Evolutionary conservation across 1,140 invertebrate species (phyloP).

Genomic region (Drosophila auraria): DNA sequence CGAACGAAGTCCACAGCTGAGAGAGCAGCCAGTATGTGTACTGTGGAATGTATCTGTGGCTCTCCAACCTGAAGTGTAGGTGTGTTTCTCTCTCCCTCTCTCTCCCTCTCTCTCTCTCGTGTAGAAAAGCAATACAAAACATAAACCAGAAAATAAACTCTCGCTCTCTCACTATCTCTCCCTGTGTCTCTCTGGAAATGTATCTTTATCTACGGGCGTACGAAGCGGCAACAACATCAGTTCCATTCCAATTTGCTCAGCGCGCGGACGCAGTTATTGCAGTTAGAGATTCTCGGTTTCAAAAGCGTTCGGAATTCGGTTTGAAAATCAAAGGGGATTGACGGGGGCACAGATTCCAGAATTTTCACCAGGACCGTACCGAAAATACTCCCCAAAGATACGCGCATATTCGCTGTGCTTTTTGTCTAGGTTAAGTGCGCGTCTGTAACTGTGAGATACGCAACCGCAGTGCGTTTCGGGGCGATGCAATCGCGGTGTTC

Average conservation of each 20-base stretch:
- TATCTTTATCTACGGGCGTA: conserved; percentile 55
- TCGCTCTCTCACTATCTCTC: conserved; percentile 4
- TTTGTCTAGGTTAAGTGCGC: conserved; percentile 23
- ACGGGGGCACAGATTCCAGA: conserved; percentile 2
- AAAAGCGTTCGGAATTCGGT: conserved; percentile 5
- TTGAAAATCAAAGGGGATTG: conserved; percentile 9
- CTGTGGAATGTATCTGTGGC: conserved; percentile 31
- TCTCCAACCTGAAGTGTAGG: conserved; percentile 8
- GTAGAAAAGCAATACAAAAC: conserved; percentile 52
- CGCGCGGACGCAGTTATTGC: conserved; percentile 63
- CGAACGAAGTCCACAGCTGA: conserved; percentile 18
- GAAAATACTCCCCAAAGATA: conserved; percentile 12
- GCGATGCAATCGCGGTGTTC: conserved; percentile 42
- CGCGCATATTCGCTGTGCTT: conserved; percentile 3
- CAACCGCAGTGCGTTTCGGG: conserved; percentile 26
- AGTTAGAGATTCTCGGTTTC: not conserved
- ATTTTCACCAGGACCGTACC: conserved; percentile 12
- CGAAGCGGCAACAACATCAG: conserved; percentile 69
- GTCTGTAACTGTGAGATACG: conserved; percentile 44
- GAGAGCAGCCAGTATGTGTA: conserved; percentile 2
- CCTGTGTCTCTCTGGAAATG: conserved; percentile 32
- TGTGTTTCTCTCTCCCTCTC: conserved; percentile 8
- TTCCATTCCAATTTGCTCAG: conserved; percentile 66
- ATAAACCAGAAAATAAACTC: conserved; percentile 42
- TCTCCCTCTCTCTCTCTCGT: not conserved